Evolutionary conservation across 1,140 invertebrate species (phyloP).

Genomic region (Papilio dardanus): DNA sequence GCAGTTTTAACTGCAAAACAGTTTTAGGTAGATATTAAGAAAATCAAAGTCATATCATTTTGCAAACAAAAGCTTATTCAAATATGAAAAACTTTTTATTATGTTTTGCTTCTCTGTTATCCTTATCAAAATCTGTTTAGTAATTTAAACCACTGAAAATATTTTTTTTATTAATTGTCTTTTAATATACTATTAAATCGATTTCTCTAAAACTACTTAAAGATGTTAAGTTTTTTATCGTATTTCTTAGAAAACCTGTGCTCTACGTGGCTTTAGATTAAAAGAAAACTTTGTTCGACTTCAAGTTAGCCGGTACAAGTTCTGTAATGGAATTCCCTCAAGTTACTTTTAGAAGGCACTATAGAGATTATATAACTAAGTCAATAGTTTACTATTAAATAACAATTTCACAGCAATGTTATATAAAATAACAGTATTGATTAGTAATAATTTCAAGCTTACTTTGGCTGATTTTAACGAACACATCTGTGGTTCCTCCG

Average conservation of each 20-base stretch:
- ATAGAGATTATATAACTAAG: not conserved
- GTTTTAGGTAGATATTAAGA: too few relatives aligned
- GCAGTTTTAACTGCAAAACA: too few relatives aligned
- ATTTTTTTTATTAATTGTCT: too few relatives aligned
- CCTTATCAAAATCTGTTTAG: too few relatives aligned
- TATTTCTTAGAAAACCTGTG: constrained; percentile 12
- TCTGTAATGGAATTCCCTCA: constrained; percentile 17
- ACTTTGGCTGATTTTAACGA: too few relatives aligned
- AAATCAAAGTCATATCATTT: too few relatives aligned
- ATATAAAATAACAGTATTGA: not conserved
- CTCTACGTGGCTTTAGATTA: constrained; percentile 13
- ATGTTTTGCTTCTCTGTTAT: too few relatives aligned
- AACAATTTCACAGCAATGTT: not conserved
- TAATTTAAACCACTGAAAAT: too few relatives aligned
- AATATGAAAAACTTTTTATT: too few relatives aligned
- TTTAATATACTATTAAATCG: not conserved
- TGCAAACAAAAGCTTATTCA: too few relatives aligned
- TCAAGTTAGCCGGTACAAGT: constrained; percentile 8
- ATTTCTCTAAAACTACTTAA: not conserved
- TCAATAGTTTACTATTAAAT: not conserved
- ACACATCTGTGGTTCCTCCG: too few relatives aligned
- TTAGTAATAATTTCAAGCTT: too few relatives aligned
- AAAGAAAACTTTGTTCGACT: constrained; percentile 4
- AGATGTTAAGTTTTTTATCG: constrained; percentile 13
- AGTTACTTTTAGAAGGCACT: constrained; percentile 8